Conservation (phyloP, 2,113 vertebrate genomes). For the Phodopus roborovskii region DNA sequence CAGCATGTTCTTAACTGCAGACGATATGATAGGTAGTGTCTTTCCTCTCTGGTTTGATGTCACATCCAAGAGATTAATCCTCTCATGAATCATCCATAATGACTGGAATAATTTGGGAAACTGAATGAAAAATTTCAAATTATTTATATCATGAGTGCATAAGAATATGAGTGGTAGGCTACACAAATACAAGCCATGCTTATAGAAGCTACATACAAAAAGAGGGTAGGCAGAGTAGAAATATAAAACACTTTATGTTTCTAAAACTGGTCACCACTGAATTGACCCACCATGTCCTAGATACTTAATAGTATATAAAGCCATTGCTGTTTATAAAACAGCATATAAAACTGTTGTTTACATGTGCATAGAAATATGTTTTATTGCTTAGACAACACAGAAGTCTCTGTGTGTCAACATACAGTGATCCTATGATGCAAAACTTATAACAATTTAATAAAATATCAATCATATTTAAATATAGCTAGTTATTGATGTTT, state of each 20-base stretch:
- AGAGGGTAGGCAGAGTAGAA: conserved; percentile 65
- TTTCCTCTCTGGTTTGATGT: conserved; percentile 86
- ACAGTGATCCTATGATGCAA: conserved; percentile 70
- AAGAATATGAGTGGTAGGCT: conserved; percentile 85
- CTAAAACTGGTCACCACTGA: conserved; percentile 80
- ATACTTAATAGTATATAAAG: conserved; percentile 81
- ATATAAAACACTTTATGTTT: conserved; percentile 69
- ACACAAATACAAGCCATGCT: conserved; percentile 85
- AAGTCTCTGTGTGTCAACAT: conserved; percentile 85
- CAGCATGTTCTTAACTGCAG: conserved; percentile 88
- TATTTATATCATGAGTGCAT: conserved; percentile 87
- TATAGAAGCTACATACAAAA: conserved; percentile 82
- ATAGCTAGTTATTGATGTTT: conserved; percentile 37
- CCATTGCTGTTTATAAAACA: conserved; percentile 81
- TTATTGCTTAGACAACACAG: conserved; percentile 81
- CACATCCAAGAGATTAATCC: conserved; percentile 88
- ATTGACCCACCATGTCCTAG: conserved; percentile 80
- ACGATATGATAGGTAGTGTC: conserved; percentile 86
- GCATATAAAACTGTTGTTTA: conserved; percentile 85
- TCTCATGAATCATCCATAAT: conserved; percentile 89
- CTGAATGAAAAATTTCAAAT: conserved; percentile 88
- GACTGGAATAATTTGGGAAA: conserved; percentile 87
- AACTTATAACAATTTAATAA: conserved; percentile 71
- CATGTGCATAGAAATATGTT: conserved; percentile 85
- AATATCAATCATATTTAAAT: neutral